phyloP scores from a whole-genome alignment of 2,888 invertebrate species.

The Baronia brevicornis region DNA sequence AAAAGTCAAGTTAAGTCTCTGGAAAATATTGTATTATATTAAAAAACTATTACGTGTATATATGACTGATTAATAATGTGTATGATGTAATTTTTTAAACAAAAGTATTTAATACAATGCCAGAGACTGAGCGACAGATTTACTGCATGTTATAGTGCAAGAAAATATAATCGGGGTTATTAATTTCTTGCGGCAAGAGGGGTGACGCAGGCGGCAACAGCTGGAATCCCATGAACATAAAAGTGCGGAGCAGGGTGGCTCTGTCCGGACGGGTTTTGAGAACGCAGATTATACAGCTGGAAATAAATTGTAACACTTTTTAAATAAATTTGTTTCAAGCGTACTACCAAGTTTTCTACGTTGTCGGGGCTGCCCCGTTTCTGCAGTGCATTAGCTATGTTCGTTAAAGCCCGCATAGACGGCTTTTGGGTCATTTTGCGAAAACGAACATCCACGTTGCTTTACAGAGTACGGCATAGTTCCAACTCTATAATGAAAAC shows the following conservation, averaged over 20 bases:
- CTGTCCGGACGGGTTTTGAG: constrained; percentile 89
- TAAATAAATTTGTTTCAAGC: too few species aligned
- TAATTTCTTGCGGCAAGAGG: constrained; percentile 62
- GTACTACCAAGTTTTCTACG: too few species aligned
- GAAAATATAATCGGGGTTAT: constrained; percentile 75
- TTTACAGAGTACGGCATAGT: too few species aligned
- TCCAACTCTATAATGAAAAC: too few species aligned
- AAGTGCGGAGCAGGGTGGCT: constrained; percentile 91
- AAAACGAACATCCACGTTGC: too few species aligned
- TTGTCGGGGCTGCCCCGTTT: too few species aligned
- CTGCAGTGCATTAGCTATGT: too few species aligned
- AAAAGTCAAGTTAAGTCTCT: too few species aligned
- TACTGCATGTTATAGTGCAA: constrained; percentile 69
- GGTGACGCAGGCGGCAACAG: constrained; percentile 88
- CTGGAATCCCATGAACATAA: constrained; percentile 97
- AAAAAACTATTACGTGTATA: too few species aligned
- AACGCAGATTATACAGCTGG: constrained; percentile 80
- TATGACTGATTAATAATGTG: constrained; percentile 1
- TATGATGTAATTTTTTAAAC: neutral
- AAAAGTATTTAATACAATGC: constrained; percentile 11
- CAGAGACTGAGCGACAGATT: constrained; percentile 12
- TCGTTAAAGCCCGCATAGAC: too few species aligned
- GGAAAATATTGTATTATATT: too few species aligned
- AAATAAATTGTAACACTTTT: constrained; percentile 16
- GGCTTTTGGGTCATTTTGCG: too few species aligned